Base-by-base conservation (phyloP, 92 coral and sea anemone genomes). In the Epizoanthus ramosus region DNA sequence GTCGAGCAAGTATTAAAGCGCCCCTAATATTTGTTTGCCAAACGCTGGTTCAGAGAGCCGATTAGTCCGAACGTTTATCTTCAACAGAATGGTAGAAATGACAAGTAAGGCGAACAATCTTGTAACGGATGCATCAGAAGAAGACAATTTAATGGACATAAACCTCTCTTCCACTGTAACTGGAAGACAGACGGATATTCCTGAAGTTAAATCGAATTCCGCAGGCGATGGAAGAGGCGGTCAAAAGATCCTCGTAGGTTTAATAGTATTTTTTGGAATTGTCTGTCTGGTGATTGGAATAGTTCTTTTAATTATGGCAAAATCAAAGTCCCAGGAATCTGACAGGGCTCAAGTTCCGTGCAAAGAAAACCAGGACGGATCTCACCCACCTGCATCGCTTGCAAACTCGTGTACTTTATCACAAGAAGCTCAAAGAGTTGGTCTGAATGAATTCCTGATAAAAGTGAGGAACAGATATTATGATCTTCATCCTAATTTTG, bases 261-360 rank as follows among this genome's bases (percentile, higher is more conserved):
- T 88, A 59, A 87, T 93, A 35, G 80, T 93, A 23, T 45, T 93
- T 2, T 83, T 93, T 28, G 87, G 98, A 22, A 41, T 93, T 17
- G 85, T 84, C 21, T 91, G 94, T 54, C 37, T 93, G 58, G 15
- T 86, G 12, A 85, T 82, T 25, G 98, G 98, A 35, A 89, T 93
- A 43, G 88, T 87, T 58, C 85, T 93, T 3, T 57, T 89, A 19
- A 77, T 85, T 23, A 82, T 87, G 18, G 89, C 98, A 61, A 67
- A 87, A 43, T 76, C 94, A 19, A 86, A 82, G 45, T 80, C 86
- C 59, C 59, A 43, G 31, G 71, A 66, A 8, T 76, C 85, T 25
- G 57, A 80, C 24, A 54, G 1, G 61, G 47, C 31, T 25, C 43
- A 59, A 0, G 16, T 18, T 19, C 65, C 69, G 18, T 60, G 82